phyloP scores from a whole-genome alignment of 2,797 vertebrate genomes.

The Pangasius sanitwongsei region DNA sequence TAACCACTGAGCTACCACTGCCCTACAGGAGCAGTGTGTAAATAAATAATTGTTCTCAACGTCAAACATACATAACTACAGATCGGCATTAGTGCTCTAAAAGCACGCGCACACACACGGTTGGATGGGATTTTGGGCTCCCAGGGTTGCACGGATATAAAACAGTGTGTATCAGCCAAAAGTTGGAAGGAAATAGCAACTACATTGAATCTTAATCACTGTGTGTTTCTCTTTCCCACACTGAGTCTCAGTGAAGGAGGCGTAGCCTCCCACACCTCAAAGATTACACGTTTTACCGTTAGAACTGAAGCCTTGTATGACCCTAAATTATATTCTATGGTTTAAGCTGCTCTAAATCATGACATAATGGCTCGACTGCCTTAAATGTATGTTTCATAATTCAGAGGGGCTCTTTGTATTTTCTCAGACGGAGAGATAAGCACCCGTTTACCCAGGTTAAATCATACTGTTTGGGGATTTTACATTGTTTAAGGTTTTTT shows the following conservation, averaged over 20 bases:
- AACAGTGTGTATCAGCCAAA: neutral
- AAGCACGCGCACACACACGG: neutral
- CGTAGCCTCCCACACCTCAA: neutral
- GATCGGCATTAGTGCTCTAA: neutral
- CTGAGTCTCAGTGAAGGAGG: neutral
- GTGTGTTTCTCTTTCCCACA: no score
- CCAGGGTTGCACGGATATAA: neutral
- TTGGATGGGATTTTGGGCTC: neutral
- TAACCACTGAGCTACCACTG: no score
- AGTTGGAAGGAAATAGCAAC: neutral
- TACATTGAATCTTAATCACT: neutral
- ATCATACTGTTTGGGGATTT: neutral
- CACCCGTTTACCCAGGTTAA: neutral
- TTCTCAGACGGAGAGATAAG: neutral
- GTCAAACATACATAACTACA: neutral
- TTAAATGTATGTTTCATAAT: constrained; percentile 1
- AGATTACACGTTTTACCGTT: neutral
- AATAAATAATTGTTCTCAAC: neutral
- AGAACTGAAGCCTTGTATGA: neutral
- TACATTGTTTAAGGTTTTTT: neutral
- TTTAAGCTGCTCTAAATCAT: neutral
- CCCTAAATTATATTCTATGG: neutral
- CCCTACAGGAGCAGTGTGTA: no score
- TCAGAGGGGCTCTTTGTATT: neutral
- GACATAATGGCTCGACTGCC: constrained; percentile 6